Evolutionary conservation across 2,888 invertebrate genomes (phyloP), one percentile per base, ranked within the genome.

Genomic region (Nysson spinosus): DNA sequence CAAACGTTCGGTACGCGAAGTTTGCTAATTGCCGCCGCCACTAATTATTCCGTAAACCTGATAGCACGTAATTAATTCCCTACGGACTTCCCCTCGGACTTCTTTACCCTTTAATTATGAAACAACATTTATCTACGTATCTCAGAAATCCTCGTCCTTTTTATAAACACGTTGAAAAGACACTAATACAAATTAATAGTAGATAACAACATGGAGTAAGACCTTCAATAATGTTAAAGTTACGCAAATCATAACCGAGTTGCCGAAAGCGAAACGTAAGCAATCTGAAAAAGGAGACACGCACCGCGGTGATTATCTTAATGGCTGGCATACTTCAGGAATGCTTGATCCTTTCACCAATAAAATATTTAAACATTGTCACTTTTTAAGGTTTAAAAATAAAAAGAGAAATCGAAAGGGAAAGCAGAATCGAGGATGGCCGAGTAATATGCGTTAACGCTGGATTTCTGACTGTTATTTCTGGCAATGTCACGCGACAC

Each of bases 351-450:
- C 70, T 75, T 75, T 75, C 75, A 70, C 67, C 67, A 28, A 72
- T 72, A 67, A 75, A 49, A 66, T 60, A 56, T 67, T 72, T 66
- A 56, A 72, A 62, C 66, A 69, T 72, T 64, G 69, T 69, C 72
- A 58, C 44, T 37, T 61, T 60, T 60, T 44, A n/a, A n/a, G 50
- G 43, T 57, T 56, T 40, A 66, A 72, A 69, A 57, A 43, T 54
- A 75, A 72, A 64, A 68, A 69, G 70, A 75, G 67, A 75, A 75
- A 75, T 75, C 75, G 67, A 72, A 50, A 72, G 75, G 69, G 75
- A 75, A 75, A 75, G 75, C 60, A 46, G 54, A 44, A 46, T 62
- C 22, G 42, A 44, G 46, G 28, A 40, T 49, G 50, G 47, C 49
- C 57, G 50, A 60, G 43, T 42, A 50, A 69, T 67, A 72, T 52